Evolutionary conservation across 2,113 vertebrate species (phyloP).

Genomic region (Sinocyclocheilus rhinocerous): DNA sequence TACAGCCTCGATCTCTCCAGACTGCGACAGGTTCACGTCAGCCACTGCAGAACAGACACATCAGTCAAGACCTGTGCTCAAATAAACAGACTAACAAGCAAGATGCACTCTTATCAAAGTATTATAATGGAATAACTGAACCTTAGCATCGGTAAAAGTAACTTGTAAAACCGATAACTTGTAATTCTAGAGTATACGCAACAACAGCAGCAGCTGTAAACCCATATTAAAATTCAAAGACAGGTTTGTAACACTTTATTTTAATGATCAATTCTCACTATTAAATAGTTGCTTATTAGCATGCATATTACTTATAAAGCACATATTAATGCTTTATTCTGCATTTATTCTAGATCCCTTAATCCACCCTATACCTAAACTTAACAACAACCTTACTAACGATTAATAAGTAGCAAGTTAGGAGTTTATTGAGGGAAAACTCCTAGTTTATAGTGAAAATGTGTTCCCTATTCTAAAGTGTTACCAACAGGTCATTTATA

Average conservation of each 20-base stretch:
- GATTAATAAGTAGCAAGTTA: too few relatives aligned
- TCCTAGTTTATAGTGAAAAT: too few relatives aligned
- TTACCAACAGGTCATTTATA: not conserved
- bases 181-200: not conserved
- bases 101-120: conserved; percentile 7
- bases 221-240: not conserved
- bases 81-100: not conserved
- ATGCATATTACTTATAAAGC: too few relatives aligned
- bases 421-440: too few relatives aligned
- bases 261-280: not conserved
- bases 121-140: not conserved
- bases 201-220: not conserved
- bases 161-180: not conserved
- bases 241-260: too few relatives aligned
- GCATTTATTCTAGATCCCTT: too few relatives aligned
- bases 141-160: not conserved
- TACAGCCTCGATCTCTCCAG: conserved; percentile 74
- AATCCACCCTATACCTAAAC: too few relatives aligned
- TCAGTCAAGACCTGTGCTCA: conserved; percentile 31
- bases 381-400: too few relatives aligned
- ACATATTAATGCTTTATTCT: too few relatives aligned
- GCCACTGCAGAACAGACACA: conserved; percentile 63
- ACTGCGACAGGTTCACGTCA: conserved; percentile 74
- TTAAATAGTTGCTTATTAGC: not conserved
- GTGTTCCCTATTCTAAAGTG: too few relatives aligned